These are phyloP conservation scores for Petrosia ficiformis DNA, from an alignment of 37 sponge, comb jelly and placozoan species.

Conservation along the genomic window DNA sequence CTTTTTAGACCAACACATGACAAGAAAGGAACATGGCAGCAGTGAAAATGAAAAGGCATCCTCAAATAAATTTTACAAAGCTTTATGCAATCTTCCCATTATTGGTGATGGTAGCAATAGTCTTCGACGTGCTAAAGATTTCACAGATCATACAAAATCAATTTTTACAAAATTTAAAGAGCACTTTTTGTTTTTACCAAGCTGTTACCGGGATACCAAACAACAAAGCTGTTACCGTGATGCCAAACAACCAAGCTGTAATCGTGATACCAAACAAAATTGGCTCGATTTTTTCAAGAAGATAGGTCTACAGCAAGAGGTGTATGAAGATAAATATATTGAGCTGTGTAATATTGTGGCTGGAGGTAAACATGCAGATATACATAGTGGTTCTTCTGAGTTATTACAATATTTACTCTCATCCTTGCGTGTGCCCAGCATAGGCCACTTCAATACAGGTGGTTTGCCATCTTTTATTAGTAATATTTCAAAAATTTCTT, in stretches of 20 bases:
- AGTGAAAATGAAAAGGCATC: too few species aligned
- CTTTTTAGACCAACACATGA: not conserved
- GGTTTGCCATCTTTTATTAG: not conserved
- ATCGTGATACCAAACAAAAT: too few species aligned
- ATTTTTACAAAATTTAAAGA: not conserved
- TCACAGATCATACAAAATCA: not conserved
- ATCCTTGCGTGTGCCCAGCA: not conserved
- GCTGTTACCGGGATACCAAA: not conserved
- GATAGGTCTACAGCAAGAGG: constrained; percentile 11
- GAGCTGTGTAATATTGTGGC: not conserved
- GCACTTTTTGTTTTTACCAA: not conserved
- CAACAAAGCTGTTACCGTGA: too few species aligned
- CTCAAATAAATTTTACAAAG: not conserved
- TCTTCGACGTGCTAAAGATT: not conserved
- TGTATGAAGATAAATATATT: constrained; percentile 2
- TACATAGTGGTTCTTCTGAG: not conserved
- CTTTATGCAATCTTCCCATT: too few species aligned
- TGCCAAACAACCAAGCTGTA: too few species aligned
- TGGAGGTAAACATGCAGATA: not conserved
- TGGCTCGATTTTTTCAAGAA: constrained; percentile 21
- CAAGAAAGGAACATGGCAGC: too few species aligned
- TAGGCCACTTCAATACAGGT: not conserved
- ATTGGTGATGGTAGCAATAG: not conserved
- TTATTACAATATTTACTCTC: not conserved
- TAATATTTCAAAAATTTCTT: constrained; percentile 5